A percentile compares a stretch with the other conserved stretches of the same genome.
phyloP scores from a whole-genome alignment of 2,797 vertebrate genomes.

The Poecilia velifera region DNA sequence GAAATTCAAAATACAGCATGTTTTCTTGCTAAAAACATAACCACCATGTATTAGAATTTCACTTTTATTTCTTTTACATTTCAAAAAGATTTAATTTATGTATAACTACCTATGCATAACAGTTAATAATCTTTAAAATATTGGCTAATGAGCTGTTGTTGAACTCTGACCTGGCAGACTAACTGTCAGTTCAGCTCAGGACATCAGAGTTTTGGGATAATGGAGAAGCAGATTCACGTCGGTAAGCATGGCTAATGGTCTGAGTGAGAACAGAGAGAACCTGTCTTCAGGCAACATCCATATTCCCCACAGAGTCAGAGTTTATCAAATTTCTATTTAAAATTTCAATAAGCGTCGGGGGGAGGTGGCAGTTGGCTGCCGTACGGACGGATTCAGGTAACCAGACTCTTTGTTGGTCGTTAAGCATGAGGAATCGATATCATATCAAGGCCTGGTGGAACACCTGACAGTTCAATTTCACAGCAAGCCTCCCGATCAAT shows the following conservation, averaged over 20 bases:
- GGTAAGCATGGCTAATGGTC: slow-evolving; percentile 43
- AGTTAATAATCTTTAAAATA: background rate
- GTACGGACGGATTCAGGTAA: slow-evolving; percentile 59
- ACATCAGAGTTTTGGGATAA: slow-evolving; percentile 30
- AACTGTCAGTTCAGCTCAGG: slow-evolving; percentile 29
- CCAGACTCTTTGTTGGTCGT: slow-evolving; percentile 70
- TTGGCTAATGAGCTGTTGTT: background rate
- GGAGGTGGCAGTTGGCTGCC: background rate
- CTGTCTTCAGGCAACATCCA: slow-evolving; percentile 31
- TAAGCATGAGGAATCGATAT: slow-evolving; percentile 83
- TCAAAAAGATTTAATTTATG: background rate
- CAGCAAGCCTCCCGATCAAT: slow-evolving; percentile 82
- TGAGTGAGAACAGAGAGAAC: slow-evolving; percentile 43
- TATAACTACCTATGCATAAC: background rate
- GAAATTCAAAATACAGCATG: background rate
- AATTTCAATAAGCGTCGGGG: slow-evolving; percentile 64
- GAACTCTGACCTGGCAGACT: slow-evolving; percentile 32
- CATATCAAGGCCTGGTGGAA: slow-evolving; percentile 83
- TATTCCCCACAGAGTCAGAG: slow-evolving; percentile 39
- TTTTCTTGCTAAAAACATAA: background rate
- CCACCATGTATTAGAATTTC: background rate
- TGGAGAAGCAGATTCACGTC: slow-evolving; percentile 42
- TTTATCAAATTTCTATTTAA: slow-evolving; percentile 74
- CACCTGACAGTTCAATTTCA: slow-evolving; percentile 89
- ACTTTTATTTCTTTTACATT: background rate